Evolutionary conservation across 1,140 invertebrate genomes (phyloP).

Genomic region (Steinernema feltiae): DNA sequence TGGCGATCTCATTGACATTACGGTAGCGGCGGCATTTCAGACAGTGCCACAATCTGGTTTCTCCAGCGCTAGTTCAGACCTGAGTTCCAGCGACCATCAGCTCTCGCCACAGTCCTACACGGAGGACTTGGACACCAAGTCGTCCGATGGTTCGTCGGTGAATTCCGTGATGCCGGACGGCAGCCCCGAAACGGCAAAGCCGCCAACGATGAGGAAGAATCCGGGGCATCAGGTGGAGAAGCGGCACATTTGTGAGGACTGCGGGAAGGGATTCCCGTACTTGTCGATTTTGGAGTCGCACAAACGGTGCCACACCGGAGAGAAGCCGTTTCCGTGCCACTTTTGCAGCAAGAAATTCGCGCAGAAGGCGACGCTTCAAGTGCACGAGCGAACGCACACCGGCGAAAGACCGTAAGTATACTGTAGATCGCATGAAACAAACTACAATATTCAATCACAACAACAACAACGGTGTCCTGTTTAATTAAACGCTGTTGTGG

Average conservation of each 20-base stretch:
- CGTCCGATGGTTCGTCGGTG: neutral
- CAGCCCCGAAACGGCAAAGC: slow-evolving; percentile 16
- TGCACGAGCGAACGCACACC: slow-evolving; percentile 79
- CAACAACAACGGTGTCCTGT: no score
- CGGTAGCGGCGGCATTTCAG: neutral
- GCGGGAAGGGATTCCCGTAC: slow-evolving; percentile 58
- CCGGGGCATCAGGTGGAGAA: slow-evolving; percentile 44
- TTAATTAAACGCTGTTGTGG: no score
- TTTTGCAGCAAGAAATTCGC: slow-evolving; percentile 64
- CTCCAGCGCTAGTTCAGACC: neutral
- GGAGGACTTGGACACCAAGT: slow-evolving; percentile 11
- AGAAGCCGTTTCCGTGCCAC: slow-evolving; percentile 63
- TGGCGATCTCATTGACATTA: neutral
- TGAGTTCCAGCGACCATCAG: neutral
- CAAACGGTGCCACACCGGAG: slow-evolving; percentile 58
- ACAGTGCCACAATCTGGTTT: neutral
- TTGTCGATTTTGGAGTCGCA: slow-evolving; percentile 59
- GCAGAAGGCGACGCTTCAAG: slow-evolving; percentile 62
- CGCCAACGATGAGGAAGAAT: neutral
- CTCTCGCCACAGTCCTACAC: slow-evolving; percentile 20
- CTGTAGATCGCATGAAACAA: no score
- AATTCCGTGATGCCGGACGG: neutral
- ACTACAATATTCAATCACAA: no score
- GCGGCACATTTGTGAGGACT: slow-evolving; percentile 53
- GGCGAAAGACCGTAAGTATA: slow-evolving; percentile 73